Conservation (phyloP, 2,797 vertebrate genomes). For the Lepidocolaptes lacrymiger region DNA sequence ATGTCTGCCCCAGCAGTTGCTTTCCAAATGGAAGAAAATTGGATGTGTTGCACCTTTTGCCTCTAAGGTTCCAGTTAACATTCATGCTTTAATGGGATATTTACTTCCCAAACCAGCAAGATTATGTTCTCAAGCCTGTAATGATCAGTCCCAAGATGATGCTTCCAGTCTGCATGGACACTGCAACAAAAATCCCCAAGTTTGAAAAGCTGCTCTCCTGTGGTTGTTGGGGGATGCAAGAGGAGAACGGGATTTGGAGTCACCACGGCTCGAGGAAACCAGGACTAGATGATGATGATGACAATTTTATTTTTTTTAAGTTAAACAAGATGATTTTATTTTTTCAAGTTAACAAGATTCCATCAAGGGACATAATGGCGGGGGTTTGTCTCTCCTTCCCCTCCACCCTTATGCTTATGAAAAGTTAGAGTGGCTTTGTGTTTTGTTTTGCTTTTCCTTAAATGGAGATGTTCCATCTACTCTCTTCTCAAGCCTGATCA, state of each 20-base stretch:
- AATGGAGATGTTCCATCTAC: background rate
- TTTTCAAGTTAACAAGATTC: background rate
- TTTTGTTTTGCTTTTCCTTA: conserved; percentile 3
- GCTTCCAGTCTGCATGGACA: background rate
- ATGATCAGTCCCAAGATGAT: background rate
- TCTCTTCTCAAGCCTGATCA: conserved; percentile 43
- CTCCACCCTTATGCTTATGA: background rate
- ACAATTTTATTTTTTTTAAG: background rate
- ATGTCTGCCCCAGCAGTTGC: background rate
- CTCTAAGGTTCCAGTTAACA: background rate
- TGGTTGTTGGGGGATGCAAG: background rate
- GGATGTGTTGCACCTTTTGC: background rate
- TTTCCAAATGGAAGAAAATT: background rate
- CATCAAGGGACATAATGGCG: background rate
- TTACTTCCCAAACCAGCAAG: background rate
- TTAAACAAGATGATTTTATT: background rate
- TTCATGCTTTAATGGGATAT: background rate
- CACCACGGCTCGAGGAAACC: background rate
- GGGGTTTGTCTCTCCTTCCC: background rate
- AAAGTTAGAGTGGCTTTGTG: background rate
- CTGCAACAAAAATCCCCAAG: background rate
- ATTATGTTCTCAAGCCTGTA: background rate
- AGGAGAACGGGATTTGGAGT: background rate
- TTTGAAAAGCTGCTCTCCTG: background rate
- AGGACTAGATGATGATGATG: too few relatives aligned